Base-by-base conservation (phyloP, 2,797 vertebrate species). In the Rhynchotus rufescens region DNA sequence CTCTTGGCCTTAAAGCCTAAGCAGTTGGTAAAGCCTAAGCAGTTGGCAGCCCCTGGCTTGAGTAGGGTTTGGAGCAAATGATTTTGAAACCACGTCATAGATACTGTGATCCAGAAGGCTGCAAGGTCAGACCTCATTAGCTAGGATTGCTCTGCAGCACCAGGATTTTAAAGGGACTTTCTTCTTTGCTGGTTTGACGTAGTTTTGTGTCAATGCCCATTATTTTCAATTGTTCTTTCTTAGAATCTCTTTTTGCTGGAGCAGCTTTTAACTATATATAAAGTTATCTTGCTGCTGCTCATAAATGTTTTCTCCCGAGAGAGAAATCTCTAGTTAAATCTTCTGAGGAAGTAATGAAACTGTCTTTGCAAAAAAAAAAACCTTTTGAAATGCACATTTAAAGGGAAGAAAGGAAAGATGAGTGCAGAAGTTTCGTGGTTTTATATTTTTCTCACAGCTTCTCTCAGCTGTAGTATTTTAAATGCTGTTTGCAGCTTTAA, bases 261-360 rank as follows among this genome's bases (percentile, higher is more conserved):
- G 14, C 20, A 65, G 19, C 38, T 81, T 94, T 90, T 42, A 79
- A 73, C 44, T 44, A 13, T 23, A n/a, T 71, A 57, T 60, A 77
- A 84, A 82, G 71, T 66, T n/a, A 20, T 47, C 64, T 86, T 44
- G 23, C 40, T 84, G 64, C 76, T 76, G 60, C 52, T 81, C 83
- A 32, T 42, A 60, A 59, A 78, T 76, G 52, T 91, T 91, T 92
- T 84, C 64, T 88, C 65, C 72, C 47, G 66, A 73, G 57, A 86
- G 64, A 65, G 83, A 92, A 79, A 79, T 73, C 60, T 84, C 42
- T 66, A 76, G 42, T 66, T 86, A 81, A 91, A 81, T 92, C 84
- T 79, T 88, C 78, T 81, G 30, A 30, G 51, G n/a, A 73, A 88
- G 75, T 56, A 92, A 69, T 66, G 44, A 89, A 87, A 76, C 45